phyloP scores from a whole-genome alignment of 2,797 vertebrate species.

The Crypturellus tataupa region DNA sequence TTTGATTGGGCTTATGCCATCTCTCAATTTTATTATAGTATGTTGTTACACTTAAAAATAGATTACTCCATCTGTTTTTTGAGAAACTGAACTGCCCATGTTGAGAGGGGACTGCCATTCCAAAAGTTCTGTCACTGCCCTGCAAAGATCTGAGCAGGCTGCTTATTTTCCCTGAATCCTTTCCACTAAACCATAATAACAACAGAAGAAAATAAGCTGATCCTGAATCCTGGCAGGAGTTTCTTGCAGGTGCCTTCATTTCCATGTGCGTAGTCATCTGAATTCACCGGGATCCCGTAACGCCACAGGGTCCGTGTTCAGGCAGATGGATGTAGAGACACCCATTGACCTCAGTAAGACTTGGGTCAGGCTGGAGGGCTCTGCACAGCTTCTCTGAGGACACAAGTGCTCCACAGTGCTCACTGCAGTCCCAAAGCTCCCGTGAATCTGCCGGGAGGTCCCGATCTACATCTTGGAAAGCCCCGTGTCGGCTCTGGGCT shows the following conservation, averaged over 20 bases:
- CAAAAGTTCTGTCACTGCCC: neutral
- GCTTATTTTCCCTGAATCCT: neutral
- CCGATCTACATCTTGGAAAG: neutral
- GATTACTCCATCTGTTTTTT: slow-evolving; percentile 48
- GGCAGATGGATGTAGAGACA: neutral
- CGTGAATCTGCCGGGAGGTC: neutral
- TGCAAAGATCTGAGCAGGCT: neutral
- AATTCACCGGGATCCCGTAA: neutral
- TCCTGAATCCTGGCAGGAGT: neutral
- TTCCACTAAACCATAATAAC: neutral
- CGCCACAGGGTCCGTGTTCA: fast-evolving
- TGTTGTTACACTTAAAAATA: neutral
- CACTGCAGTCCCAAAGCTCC: fast-evolving
- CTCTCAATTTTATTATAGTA: neutral
- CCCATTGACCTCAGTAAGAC: neutral
- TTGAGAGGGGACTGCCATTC: neutral
- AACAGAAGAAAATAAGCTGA: neutral
- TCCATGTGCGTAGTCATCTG: neutral
- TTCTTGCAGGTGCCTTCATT: neutral
- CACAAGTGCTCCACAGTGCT: fast-evolving
- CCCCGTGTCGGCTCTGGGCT: fast-evolving
- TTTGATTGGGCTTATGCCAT: neutral
- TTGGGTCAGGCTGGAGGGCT: neutral
- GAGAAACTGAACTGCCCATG: neutral
- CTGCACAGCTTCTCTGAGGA: neutral